These are phyloP conservation scores for Epirrhoe tristata DNA, from an alignment of 2,888 invertebrate species.

Conservation along the genomic window DNA sequence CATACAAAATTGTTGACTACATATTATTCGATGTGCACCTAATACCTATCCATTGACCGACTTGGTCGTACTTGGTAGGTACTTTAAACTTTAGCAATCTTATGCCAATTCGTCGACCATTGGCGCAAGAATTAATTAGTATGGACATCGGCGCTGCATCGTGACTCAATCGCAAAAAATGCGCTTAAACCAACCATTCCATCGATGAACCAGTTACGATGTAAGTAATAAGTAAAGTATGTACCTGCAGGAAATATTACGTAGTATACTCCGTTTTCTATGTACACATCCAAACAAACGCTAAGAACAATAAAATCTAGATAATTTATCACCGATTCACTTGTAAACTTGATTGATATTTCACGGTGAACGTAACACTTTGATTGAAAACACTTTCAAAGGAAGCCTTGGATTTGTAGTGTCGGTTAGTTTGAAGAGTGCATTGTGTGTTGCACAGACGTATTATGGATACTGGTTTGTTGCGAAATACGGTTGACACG, in stretches of 20 bases:
- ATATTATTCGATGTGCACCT: no score
- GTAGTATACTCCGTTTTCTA: neutral
- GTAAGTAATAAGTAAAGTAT: neutral
- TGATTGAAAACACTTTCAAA: neutral
- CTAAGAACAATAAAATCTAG: neutral
- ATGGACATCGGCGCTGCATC: constrained; percentile 47
- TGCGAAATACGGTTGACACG: neutral
- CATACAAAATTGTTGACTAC: no score
- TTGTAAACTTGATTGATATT: neutral
- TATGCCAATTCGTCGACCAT: constrained; percentile 36
- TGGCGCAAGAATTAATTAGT: constrained; percentile 56
- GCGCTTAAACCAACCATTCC: constrained; percentile 47
- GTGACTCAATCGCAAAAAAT: constrained; percentile 68
- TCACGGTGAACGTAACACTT: neutral
- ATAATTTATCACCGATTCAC: neutral
- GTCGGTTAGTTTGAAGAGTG: neutral
- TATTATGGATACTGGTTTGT: no score
- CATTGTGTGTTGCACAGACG: neutral
- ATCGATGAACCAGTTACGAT: constrained; percentile 17
- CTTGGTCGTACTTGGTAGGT: no score
- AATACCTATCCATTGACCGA: no score
- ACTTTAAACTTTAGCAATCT: neutral
- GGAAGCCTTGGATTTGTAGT: neutral
- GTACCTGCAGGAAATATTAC: neutral
- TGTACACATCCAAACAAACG: neutral